A percentile compares a stretch with the other conserved stretches of the same genome.
Evolutionary conservation across 2,113 vertebrate genomes (phyloP).

Genomic region (Motacilla alba): DNA sequence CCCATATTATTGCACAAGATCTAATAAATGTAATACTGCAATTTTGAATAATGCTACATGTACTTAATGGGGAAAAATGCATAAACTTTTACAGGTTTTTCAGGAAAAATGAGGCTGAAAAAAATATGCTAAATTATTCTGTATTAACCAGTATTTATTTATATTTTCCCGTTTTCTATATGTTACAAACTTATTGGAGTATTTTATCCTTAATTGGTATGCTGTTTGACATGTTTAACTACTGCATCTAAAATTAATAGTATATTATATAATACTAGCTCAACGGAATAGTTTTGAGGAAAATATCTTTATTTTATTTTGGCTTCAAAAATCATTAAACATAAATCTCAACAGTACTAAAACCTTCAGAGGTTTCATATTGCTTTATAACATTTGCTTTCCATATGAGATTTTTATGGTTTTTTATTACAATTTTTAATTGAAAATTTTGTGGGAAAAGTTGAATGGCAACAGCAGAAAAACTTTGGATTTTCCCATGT

Average conservation of each 20-base stretch:
- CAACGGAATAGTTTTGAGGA: background rate
- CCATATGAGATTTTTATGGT: background rate
- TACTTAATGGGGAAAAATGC: background rate
- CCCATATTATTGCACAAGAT: background rate
- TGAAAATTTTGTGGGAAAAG: background rate
- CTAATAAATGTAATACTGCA: background rate
- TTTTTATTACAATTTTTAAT: background rate
- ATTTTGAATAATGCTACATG: background rate
- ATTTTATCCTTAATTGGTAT: background rate
- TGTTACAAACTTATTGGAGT: background rate
- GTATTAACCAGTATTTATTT: background rate
- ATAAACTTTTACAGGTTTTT: background rate
- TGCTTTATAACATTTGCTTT: background rate
- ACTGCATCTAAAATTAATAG: background rate
- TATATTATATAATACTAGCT: background rate
- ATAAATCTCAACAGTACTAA: background rate
- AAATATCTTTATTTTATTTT: background rate
- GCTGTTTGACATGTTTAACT: background rate
- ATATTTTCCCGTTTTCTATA: background rate
- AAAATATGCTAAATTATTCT: background rate
- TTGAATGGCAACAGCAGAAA: background rate
- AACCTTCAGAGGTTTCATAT: background rate
- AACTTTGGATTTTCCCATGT: background rate
- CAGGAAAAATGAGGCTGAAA: background rate
- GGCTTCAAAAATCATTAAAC: background rate